Conservation (phyloP, 1,140 invertebrate species). For the Drosophila hydei region DNA sequence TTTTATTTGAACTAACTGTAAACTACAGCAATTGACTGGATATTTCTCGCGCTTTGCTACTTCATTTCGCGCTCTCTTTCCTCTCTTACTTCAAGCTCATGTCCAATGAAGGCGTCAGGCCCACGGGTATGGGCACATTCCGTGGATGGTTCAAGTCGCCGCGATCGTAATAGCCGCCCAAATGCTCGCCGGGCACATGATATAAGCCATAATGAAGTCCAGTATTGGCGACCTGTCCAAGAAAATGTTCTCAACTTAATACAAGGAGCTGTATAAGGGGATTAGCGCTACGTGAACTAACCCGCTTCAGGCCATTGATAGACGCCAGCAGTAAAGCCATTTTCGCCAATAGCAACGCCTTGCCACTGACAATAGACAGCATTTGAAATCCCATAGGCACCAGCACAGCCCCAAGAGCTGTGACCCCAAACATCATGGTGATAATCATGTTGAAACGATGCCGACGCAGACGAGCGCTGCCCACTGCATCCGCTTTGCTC, state of each 20-base stretch:
- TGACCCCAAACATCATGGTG: conserved; percentile 89
- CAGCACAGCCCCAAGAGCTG: conserved; percentile 88
- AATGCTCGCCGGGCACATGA: conserved; percentile 75
- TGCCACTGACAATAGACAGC: conserved; percentile 90
- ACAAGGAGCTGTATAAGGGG: too few species aligned
- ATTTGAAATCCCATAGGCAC: conserved; percentile 92
- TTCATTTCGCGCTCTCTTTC: background rate
- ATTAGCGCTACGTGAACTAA: conserved; percentile 38
- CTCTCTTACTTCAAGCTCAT: conserved; percentile 45
- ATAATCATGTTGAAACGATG: conserved; percentile 87
- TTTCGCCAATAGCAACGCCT: conserved; percentile 90
- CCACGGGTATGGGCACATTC: conserved; percentile 73
- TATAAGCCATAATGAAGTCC: conserved; percentile 81
- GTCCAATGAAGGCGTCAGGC: conserved; percentile 59
- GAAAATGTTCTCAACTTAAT: too few species aligned
- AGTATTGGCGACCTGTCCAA: conserved; percentile 69
- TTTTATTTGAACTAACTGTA: conserved; percentile 42
- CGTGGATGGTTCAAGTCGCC: conserved; percentile 75
- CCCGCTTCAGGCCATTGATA: conserved; percentile 90
- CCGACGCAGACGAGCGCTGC: conserved; percentile 83
- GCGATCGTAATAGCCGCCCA: conserved; percentile 75
- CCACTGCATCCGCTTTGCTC: conserved; percentile 24
- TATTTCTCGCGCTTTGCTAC: background rate
- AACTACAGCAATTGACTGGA: conserved; percentile 18
- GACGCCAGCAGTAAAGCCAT: conserved; percentile 90